These are phyloP conservation scores for Erithacus rubecula DNA, from an alignment of 2,797 vertebrate species.

Conservation along the genomic window DNA sequence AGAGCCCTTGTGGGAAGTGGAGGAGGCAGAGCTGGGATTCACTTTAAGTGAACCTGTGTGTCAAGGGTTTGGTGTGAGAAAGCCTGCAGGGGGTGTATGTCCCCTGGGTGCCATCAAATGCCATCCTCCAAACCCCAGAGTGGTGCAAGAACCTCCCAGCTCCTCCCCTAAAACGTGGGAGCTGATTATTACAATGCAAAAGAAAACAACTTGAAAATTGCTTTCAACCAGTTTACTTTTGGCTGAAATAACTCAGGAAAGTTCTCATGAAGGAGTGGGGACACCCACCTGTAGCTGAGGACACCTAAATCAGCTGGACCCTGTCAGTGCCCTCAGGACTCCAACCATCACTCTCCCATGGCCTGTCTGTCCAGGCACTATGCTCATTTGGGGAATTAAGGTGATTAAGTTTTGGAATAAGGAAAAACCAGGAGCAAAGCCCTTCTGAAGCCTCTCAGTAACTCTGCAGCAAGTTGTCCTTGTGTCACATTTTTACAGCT, in stretches of 20 bases:
- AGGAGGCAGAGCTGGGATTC: background rate
- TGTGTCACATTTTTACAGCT: background rate
- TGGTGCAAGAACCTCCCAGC: background rate
- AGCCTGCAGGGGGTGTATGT: no score
- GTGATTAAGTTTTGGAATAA: background rate
- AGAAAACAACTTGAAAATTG: background rate
- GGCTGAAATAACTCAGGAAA: background rate
- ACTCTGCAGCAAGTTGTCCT: background rate
- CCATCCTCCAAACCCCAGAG: background rate
- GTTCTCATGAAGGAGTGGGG: background rate
- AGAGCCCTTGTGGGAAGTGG: background rate
- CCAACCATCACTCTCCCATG: background rate
- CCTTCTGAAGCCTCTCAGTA: background rate
- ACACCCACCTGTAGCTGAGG: background rate
- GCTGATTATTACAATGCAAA: background rate
- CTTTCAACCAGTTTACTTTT: background rate
- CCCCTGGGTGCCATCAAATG: background rate
- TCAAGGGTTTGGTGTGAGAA: fast-evolving
- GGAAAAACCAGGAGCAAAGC: background rate
- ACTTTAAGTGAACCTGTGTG: fast-evolving
- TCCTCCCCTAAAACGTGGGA: background rate
- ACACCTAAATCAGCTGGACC: background rate
- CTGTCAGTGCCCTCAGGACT: background rate
- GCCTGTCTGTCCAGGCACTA: background rate
- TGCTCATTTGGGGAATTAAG: background rate